Conservation (phyloP, 2,113 vertebrate species). For the Nicator chloris region DNA sequence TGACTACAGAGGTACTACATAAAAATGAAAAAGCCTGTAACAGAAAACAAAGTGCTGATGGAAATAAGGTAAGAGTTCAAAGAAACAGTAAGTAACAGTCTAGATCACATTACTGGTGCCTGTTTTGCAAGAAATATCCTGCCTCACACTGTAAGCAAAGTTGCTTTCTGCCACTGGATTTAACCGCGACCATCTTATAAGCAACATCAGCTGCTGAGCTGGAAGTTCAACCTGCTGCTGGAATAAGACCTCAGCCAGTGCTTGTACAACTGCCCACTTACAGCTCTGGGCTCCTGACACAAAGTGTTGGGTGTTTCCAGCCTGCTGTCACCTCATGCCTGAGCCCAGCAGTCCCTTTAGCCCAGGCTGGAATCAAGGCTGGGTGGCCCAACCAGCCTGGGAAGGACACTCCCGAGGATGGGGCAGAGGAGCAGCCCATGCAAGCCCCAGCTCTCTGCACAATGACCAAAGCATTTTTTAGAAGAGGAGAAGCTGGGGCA, state of each 20-base stretch:
- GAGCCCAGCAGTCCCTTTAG: neutral
- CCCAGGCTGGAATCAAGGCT: neutral
- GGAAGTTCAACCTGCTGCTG: neutral
- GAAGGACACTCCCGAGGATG: neutral
- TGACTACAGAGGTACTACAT: neutral
- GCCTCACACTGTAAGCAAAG: neutral
- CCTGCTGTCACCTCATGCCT: accelerated
- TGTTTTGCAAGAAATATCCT: neutral
- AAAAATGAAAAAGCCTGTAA: neutral
- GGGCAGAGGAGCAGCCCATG: accelerated
- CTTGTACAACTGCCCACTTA: neutral
- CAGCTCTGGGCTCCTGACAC: neutral
- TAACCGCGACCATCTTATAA: neutral
- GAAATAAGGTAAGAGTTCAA: neutral
- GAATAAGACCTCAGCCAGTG: neutral
- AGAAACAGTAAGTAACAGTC: neutral
- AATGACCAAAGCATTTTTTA: neutral
- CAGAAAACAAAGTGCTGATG: neutral
- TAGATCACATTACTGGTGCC: no score
- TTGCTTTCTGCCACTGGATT: neutral
- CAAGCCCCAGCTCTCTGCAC: neutral
- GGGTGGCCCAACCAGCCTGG: accelerated
- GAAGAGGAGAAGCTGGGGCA: neutral
- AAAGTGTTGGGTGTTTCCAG: neutral
- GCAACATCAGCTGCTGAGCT: neutral